Evolutionary conservation across 2,888 invertebrate species (phyloP), one percentile per base, ranked within the genome.

Genomic region (Auanema sp.): DNA sequence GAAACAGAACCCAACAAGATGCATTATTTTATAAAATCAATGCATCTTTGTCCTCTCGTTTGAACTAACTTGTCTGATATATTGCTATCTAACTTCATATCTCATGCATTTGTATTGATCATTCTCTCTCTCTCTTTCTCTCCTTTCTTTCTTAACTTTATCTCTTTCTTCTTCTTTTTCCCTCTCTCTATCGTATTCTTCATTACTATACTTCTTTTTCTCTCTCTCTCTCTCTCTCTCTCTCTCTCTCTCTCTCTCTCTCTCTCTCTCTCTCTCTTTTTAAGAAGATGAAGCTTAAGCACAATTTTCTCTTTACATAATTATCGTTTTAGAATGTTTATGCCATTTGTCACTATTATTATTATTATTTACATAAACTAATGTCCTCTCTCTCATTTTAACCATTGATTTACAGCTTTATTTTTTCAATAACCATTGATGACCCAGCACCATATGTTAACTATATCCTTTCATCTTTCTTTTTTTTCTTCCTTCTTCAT

Each of bases 141-240:
- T 52, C 52, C 18, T 21, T 25, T 21, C 10, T 16, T 50, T 16
- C 21, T 16, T 21, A 10, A 16, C 16, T 16, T 16, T 12, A 11
- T 21, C 33, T 47, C 40, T 0, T 12, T 47, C 40, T 50, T 12
- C 14, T 14, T 21, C 12, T 40, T 21, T 4, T 10, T 23, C 51
- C 12, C 8, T 21, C 49, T 23, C 60, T 40, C 41, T 40, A 16
- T 41, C 21, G 16, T 25, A 43, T 42, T n/a, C 21, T 42, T 50
- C 51, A 18, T 43, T 33, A 25, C 40, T 53, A 25, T 41, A 23
- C 18, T 43, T 50, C 51, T 50, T 47, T 47, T 23, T 58, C 43
- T 41, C 50, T 24, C 42, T 41, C 54, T 49, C 47, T 54, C 56
- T 25, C 55, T 56, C 50, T 61, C 54, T 43, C 16, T 61, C 54